Base-by-base conservation (phyloP, 2,797 vertebrate genomes). In the Artibeus lituratus region DNA sequence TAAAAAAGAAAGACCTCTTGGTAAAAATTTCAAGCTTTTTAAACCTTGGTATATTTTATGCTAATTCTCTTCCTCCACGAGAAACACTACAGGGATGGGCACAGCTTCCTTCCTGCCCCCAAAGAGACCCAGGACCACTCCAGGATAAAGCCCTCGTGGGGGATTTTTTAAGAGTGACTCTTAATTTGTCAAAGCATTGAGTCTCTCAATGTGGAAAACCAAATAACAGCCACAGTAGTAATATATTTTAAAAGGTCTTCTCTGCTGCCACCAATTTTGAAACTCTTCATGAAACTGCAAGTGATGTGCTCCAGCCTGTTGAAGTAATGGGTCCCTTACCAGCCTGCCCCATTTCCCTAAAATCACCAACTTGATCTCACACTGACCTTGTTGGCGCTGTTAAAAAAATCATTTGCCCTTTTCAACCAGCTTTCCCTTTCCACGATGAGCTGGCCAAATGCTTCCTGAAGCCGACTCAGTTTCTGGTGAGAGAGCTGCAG, bases 381-480 rank as follows among this genome's bases (percentile, higher is more conserved):
- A 98, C 98, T 82, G 96, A 99, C 99, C 99, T 99, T 98, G 95
- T 98, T 98, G 93, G 98, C 98, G 70, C 98, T 97, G 84, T 76
- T 98, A 95, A 99, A 99, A 97, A 99, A 99, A 6, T 96, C 96
- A 96, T 99, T 99, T 90, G 99, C 98, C 94, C 99, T 98, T 74
- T 98, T 98, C 67, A 99, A 97, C 62, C 98, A 96, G 44, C 81
- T 91, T 95, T 97, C 98, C 70, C 98, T 98, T 91, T 97, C 97
- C 76, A 97, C 97, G 97, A 99, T 98, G 26, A 96, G 97, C 37
- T 84, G 97, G 94, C 95, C 97, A 80, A 98, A 98, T 87, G 98
- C 98, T 87, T 98, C 97, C 59, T 98, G 98, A 73, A 99, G 96
- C 26, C 42, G 95, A 18, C 77, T 97, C 18, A 99, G 97, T 93